phyloP scores from a whole-genome alignment of 2,113 vertebrate species.

The Heliornis fulica region DNA sequence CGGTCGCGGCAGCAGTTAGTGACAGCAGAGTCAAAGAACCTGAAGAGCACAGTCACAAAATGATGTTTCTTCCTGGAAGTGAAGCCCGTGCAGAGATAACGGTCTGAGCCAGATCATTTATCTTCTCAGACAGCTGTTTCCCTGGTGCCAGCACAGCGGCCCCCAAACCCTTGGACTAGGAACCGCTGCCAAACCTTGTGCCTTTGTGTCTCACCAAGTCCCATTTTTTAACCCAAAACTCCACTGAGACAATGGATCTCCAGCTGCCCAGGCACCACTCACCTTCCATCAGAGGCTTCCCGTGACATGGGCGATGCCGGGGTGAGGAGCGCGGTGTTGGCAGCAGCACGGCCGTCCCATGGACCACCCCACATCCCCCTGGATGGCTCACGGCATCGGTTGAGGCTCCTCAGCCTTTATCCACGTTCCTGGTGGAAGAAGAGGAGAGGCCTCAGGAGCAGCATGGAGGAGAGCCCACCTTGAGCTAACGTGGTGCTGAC shows the following conservation, averaged over 20 bases:
- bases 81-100: background rate
- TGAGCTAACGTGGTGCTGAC: background rate
- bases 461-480: background rate
- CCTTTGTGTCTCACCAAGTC: no score
- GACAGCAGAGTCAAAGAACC: background rate
- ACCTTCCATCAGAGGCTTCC: slow-evolving; percentile 58
- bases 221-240: background rate
- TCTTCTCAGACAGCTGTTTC: fast-evolving
- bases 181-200: fast-evolving
- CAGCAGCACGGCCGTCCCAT: background rate
- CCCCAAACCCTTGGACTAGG: background rate
- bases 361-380: background rate
- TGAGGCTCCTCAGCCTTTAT: background rate
- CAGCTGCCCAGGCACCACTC: background rate
- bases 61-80: background rate
- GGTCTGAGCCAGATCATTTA: background rate
- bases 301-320: background rate
- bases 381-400: background rate
- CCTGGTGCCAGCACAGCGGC: background rate
- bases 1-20: background rate
- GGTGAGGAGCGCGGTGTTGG: fast-evolving
- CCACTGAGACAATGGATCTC: background rate
- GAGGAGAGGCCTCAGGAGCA: background rate
- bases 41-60: background rate
- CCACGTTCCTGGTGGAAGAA: background rate